Percentiles rank a stretch among this genome's conserved stretches.
These are phyloP conservation scores for Peromyscus polionotus DNA, from an alignment of 2,113 vertebrate species.

Conservation along the genomic window DNA sequence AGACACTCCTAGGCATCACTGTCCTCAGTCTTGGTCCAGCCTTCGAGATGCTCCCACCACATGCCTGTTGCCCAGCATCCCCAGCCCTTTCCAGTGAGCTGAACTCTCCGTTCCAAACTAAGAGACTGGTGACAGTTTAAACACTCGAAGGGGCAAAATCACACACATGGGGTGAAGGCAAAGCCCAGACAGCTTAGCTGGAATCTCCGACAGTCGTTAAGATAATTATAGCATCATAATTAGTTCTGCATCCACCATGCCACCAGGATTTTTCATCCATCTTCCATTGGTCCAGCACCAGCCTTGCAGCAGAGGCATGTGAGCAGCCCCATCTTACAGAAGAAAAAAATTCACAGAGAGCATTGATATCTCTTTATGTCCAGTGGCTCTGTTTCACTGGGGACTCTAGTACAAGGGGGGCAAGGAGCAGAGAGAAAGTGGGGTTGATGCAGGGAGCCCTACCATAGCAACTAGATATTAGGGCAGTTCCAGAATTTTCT, in stretches of 20 bases:
- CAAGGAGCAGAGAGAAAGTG: not conserved
- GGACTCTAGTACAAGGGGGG: not conserved
- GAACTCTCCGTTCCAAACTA: not conserved
- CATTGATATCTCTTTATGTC: not conserved
- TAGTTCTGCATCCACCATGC: not conserved
- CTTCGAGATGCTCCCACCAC: not conserved
- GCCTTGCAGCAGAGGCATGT: not conserved
- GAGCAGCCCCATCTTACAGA: not conserved
- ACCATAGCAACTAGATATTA: not conserved
- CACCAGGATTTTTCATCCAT: not conserved
- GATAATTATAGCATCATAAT: not conserved
- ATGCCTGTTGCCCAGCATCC: not conserved
- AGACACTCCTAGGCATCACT: not conserved
- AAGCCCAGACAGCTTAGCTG: not conserved
- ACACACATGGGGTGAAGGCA: not conserved
- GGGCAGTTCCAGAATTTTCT: not conserved
- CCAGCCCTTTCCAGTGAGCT: rapidly evolving
- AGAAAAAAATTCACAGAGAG: not conserved
- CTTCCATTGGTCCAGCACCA: not conserved
- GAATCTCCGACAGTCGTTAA: not conserved
- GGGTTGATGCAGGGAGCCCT: not conserved
- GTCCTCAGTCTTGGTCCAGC: not conserved
- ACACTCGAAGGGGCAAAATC: not conserved
- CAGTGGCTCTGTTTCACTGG: not conserved
- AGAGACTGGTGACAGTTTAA: not conserved